Evolutionary conservation across 2,113 vertebrate species (phyloP), one percentile per base, ranked within the genome.

Genomic region (Mesoclemmys tuberculata): DNA sequence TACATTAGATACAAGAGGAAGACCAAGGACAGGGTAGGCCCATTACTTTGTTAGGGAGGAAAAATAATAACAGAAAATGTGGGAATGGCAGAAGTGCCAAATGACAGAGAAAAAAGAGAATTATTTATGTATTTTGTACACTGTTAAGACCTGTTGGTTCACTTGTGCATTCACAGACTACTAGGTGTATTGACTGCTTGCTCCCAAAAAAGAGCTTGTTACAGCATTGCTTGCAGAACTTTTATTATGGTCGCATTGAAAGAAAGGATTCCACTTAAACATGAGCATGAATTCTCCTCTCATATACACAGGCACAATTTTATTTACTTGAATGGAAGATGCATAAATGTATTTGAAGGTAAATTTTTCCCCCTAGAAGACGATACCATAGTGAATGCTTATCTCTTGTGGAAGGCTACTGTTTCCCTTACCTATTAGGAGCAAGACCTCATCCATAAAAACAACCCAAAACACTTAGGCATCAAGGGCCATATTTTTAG

Each of bases 401-500:
- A 91, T 0, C 22, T 87, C 29, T 8, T 31, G 61, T 84, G 55
- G 49, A 93, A 74, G 64, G 92, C 84, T 93, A 89, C 7, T 89
- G 48, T 64, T 89, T 90, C 19, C 4, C 24, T 88, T 86, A 26
- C 48, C 90, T 95, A 55, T 22, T 89, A 61, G 19, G 44, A 92
- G 90, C 41, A 86, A 94, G 51, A 49, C 35, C 41, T 94, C n/a
- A 94, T 46, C 93, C 82, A 88, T 35, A 55, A 80, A 11, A 35
- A 80, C 44, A 61, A 74, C n/a, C 35, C 31, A 46, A 80, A 90
- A 86, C 71, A 84, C 93, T 80, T 92, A 93, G 29, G n/a, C 51
- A 95, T 92, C 90, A 90, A 94, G 93, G 71, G 71, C 85, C 16
- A 8, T 54, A 88, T 89, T 93, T 94, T 90, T 58, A 88, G 58